Evolutionary conservation across 2,797 vertebrate genomes (phyloP), one percentile per base, ranked within the genome.

Genomic region (Sebastes nivosus): DNA sequence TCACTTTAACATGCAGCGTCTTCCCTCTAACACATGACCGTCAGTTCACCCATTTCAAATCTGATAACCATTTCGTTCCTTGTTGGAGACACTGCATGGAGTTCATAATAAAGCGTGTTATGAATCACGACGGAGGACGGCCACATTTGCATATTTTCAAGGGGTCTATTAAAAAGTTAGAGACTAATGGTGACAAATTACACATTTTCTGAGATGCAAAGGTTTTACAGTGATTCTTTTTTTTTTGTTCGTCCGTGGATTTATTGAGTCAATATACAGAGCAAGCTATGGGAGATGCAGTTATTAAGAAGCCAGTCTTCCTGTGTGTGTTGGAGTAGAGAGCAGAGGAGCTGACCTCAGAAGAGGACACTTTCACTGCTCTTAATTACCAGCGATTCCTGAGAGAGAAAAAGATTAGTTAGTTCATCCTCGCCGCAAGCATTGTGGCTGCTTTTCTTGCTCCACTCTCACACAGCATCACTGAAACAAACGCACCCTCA

Each of bases 311-410:
- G 42, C 13, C 3, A 52, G 12, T 25, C n/a, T 70, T 14, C 29
- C 6, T 34, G 30, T 12, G 67, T 76, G 57, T 54, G 72, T 69
- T 25, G 36, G 38, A 29, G 67, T 22, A 10, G 46, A 30, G 32
- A 85, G 82, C 60, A 84, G 55, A 85, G 63, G 61, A 82, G 34
- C 68, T 81, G 87, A 88, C 83, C 83, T 90, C 79, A 72, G 68
- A 78, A 77, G 70, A 80, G 57, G 75, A 77, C 42, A 34, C 36
- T 81, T 84, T 74, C 36, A 67, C 42, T 75, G 30, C 81, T 80
- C 77, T 86, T 88, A 84, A 89, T 90, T 84, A 87, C 73, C 59
- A 75, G 72, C 67, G 70, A 72, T 64, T 42, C 76, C 83, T 36
- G 5, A 50, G 75, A 82, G 58, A 79, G 76, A 66, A 42, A 50